Conservation (phyloP, 2,113 vertebrate genomes). For the Danionella cerebrum region DNA sequence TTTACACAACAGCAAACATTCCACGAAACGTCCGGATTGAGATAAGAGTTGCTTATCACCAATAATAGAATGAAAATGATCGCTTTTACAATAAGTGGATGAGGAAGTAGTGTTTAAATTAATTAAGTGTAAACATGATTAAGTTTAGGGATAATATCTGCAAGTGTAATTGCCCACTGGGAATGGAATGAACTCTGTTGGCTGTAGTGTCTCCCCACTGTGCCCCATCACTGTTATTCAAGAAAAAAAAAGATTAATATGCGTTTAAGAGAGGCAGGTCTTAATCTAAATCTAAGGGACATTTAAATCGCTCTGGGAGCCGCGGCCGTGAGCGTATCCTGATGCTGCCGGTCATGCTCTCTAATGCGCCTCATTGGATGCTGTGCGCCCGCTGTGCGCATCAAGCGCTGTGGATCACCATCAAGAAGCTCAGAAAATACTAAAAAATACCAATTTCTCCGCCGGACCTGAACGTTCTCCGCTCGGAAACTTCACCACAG, state of each 20-base stretch:
- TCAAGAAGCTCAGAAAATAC: conserved; percentile 59
- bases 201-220: conserved; percentile 86
- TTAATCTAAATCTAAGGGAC: conserved; percentile 95
- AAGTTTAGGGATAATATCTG: conserved; percentile 99
- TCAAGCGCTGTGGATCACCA: conserved; percentile 63
- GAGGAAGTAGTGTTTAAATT: conserved; percentile 91
- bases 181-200: conserved; percentile 97
- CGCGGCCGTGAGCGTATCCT: conserved; percentile 16
- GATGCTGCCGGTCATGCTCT: background rate
- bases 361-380: conserved; percentile 67
- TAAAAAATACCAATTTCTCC: conserved; percentile 68
- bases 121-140: conserved; percentile 99
- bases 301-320: conserved; percentile 88
- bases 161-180: conserved; percentile 99
- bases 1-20: background rate
- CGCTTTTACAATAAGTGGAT: conserved; percentile 57
- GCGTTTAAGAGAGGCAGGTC: conserved; percentile 91
- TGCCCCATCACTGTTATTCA: conserved; percentile 71
- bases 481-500: conserved; percentile 52
- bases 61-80: conserved; percentile 45
- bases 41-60: conserved; percentile 54
- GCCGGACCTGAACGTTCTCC: conserved; percentile 62
- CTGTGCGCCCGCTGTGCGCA: conserved; percentile 78
- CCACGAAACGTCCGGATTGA: too few relatives aligned
- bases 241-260: conserved; percentile 98